Conservation (phyloP, 30 jellyfish, hydroid and myxozoan species). For the Hydra vulgaris region DNA sequence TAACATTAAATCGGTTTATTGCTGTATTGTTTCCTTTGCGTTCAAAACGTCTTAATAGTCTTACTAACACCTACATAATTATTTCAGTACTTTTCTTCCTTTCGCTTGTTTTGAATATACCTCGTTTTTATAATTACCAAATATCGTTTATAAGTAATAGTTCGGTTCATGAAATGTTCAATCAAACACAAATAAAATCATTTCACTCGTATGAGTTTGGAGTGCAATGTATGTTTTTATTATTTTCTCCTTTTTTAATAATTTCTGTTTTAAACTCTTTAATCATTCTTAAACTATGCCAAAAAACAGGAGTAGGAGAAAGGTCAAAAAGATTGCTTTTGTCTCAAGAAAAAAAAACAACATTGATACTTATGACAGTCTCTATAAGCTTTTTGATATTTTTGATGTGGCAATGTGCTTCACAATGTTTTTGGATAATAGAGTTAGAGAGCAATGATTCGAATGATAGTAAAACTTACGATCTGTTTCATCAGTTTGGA, state of each 20-base stretch:
- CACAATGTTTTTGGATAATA: constrained; percentile 70
- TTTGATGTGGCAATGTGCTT: constrained; percentile 78
- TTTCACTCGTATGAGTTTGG: constrained; percentile 39
- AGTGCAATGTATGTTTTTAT: constrained; percentile 75
- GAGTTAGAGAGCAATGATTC: constrained; percentile 2
- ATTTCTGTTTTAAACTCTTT: constrained; percentile 46
- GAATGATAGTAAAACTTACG: neutral
- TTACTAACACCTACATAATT: constrained; percentile 26
- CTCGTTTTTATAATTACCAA: no score
- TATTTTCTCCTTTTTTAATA: constrained; percentile 55
- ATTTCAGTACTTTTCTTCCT: constrained; percentile 30
- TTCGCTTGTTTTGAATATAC: constrained; percentile 50
- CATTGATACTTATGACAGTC: constrained; percentile 44
- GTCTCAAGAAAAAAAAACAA: constrained; percentile 44
- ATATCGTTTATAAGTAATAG: no score
- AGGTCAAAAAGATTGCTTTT: neutral
- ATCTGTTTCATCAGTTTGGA: neutral
- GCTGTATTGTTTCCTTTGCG: constrained; percentile 49
- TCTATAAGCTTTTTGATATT: constrained; percentile 48
- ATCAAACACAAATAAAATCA: neutral
- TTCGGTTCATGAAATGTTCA: neutral
- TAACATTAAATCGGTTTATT: constrained; percentile 51
- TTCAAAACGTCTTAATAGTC: constrained; percentile 33
- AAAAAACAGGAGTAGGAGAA: no score
- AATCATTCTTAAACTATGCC: neutral